Evolutionary conservation across 2,797 vertebrate genomes (phyloP).

Genomic region (Takifugu ocellatus): DNA sequence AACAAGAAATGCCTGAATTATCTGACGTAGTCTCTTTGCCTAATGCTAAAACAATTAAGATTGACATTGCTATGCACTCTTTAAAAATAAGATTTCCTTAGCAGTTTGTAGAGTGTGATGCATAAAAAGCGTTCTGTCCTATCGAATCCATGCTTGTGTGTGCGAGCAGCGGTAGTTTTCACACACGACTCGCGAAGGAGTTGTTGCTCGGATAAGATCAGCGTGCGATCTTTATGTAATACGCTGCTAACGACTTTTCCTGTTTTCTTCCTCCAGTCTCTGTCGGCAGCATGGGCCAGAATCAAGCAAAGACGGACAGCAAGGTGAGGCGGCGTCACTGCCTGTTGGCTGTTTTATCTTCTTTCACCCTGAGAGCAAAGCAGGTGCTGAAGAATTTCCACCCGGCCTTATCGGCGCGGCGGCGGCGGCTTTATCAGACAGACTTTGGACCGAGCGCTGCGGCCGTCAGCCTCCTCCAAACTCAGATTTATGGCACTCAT

Average conservation of each 20-base stretch:
- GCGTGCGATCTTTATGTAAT: constrained; percentile 12
- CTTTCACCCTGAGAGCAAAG: constrained; percentile 18
- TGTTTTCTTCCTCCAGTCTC: constrained; percentile 59
- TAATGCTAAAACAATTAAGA: no score
- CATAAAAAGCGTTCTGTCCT: not conserved
- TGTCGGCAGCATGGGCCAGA: constrained; percentile 73
- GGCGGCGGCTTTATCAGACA: constrained; percentile 48
- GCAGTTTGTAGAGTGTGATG: not conserved
- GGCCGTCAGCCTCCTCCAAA: constrained; percentile 4
- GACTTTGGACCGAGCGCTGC: constrained; percentile 46
- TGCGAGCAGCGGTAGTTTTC: constrained; percentile 8
- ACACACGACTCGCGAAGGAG: constrained; percentile 3
- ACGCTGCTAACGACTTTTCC: constrained; percentile 7
- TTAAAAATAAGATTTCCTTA: not conserved
- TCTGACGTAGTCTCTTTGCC: no score
- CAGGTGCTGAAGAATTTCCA: constrained; percentile 21
- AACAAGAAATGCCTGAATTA: no score
- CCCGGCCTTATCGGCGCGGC: constrained; percentile 27
- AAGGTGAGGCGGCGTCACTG: constrained; percentile 53
- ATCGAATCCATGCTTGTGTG: not conserved
- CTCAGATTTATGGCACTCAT: constrained; percentile 19
- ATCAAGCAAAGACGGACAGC: constrained; percentile 66
- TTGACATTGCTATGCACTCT: not conserved
- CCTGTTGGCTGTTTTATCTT: not conserved
- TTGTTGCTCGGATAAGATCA: constrained; percentile 27